Evolutionary conservation across 2,888 invertebrate species (phyloP).

Genomic region (Amphipoea oculea): DNA sequence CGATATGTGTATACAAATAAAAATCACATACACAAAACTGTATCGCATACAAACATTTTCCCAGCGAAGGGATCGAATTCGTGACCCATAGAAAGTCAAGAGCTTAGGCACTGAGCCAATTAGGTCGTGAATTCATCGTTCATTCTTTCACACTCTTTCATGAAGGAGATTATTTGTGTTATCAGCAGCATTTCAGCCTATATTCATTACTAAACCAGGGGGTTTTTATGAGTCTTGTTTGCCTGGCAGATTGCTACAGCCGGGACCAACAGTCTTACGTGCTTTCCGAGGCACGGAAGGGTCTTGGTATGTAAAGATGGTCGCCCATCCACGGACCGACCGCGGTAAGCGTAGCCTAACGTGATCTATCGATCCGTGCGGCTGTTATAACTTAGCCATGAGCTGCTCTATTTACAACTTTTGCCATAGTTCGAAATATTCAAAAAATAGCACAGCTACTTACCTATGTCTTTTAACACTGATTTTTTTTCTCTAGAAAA

Average conservation of each 20-base stretch:
- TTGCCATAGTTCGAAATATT: not conserved
- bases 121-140: slow-evolving; percentile 44
- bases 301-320: not conserved
- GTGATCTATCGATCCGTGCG: too few species aligned
- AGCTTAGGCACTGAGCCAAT: slow-evolving; percentile 44
- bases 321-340: not conserved
- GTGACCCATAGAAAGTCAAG: slow-evolving; percentile 41
- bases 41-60: slow-evolving; percentile 8
- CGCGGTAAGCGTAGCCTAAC: not conserved
- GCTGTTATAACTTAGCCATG: too few species aligned
- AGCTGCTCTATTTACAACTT: not conserved
- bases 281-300: not conserved
- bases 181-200: not conserved
- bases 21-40: not conserved
- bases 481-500: too few species aligned
- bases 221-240: not conserved
- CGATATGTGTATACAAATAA: not conserved
- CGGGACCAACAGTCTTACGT: not conserved
- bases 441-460: not conserved
- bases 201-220: not conserved
- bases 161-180: not conserved
- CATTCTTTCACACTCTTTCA: slow-evolving; percentile 6
- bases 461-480: too few species aligned
- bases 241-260: not conserved
- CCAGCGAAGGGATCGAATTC: slow-evolving; percentile 7